Percentiles rank a stretch among this genome's conserved stretches.
phyloP scores from a whole-genome alignment of 2,113 vertebrate genomes.

The Alligator mississippiensis region DNA sequence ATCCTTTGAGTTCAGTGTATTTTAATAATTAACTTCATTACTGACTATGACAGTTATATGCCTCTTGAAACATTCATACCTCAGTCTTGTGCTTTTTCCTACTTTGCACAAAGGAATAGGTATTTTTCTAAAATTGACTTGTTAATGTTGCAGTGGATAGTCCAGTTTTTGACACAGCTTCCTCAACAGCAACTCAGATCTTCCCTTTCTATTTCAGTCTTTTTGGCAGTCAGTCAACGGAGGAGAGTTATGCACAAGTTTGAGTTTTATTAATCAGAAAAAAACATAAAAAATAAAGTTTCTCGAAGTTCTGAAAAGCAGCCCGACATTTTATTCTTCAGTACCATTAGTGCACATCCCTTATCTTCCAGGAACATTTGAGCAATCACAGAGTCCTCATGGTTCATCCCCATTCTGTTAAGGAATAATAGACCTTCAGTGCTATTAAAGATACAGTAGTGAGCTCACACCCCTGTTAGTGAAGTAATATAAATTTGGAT shows the following conservation, averaged over 20 bases:
- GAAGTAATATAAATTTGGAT: not conserved
- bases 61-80: not conserved
- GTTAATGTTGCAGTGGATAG: not conserved
- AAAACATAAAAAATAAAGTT: not conserved
- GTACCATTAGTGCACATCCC: not conserved
- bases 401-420: not conserved
- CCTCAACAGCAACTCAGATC: not conserved
- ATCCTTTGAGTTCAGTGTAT: not conserved
- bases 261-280: not conserved
- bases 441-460: not conserved
- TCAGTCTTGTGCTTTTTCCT: not conserved
- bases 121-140: not conserved
- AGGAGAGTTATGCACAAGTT: not conserved
- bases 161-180: not conserved
- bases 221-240: not conserved
- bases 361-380: not conserved
- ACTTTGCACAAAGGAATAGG: not conserved
- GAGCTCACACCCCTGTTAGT: not conserved
- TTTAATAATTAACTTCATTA: not conserved
- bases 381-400: not conserved
- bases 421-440: too few species aligned
- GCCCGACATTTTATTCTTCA: not conserved
- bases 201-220: not conserved
- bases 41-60: not conserved
- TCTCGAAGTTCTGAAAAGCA: not conserved